These are phyloP conservation scores for Wasmannia auropunctata DNA, from an alignment of 1,140 invertebrate species.

Conservation along the genomic window DNA sequence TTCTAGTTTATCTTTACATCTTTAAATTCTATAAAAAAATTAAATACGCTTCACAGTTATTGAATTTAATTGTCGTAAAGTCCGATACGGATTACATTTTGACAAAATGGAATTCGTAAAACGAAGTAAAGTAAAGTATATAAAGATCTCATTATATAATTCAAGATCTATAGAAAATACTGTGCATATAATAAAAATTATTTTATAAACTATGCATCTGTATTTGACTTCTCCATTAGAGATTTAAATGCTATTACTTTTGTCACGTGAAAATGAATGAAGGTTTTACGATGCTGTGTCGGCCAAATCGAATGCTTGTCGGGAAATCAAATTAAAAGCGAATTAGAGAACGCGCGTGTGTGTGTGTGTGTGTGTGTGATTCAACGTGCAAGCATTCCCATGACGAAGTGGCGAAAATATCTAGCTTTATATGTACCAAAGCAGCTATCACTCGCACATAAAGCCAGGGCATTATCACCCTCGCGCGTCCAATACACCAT, in stretches of 20 bases:
- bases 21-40: background rate
- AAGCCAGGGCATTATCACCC: slow-evolving; percentile 54
- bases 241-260: background rate
- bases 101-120: background rate
- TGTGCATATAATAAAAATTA: background rate
- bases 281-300: background rate
- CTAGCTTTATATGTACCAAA: slow-evolving; percentile 40
- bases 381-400: slow-evolving; percentile 76
- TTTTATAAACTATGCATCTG: background rate
- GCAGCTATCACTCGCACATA: slow-evolving; percentile 63
- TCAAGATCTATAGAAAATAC: background rate
- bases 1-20: background rate
- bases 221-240: background rate
- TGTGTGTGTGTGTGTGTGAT: slow-evolving; percentile 76
- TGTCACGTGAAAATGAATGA: background rate
- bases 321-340: slow-evolving; percentile 83
- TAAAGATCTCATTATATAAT: background rate
- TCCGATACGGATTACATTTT: no score
- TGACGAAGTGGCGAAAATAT: slow-evolving; percentile 64
- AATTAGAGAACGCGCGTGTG: slow-evolving; percentile 78
- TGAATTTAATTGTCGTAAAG: background rate
- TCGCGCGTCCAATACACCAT: slow-evolving; percentile 41
- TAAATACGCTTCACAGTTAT: background rate
- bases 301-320: background rate
- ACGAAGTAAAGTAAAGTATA: slow-evolving; percentile 3